phyloP scores from a whole-genome alignment of 2,797 vertebrate species.

The Muscicapa comitata region DNA sequence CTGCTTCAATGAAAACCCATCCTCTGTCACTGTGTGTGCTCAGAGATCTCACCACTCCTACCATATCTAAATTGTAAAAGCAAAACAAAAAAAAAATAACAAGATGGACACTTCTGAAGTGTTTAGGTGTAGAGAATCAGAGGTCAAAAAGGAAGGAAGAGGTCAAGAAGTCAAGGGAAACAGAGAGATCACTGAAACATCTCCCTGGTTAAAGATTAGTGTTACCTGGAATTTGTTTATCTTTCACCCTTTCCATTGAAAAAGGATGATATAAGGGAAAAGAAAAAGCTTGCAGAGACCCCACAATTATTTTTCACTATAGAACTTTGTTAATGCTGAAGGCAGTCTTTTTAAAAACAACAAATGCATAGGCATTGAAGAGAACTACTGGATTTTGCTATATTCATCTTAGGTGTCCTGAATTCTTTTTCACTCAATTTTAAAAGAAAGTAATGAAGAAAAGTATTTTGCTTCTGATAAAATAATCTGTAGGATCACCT shows the following conservation, averaged over 20 bases:
- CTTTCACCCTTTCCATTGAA: not conserved
- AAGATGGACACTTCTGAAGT: not conserved
- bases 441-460: not conserved
- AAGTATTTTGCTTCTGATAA: not conserved
- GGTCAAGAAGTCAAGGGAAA: not conserved
- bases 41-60: not conserved
- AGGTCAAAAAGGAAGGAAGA: not conserved
- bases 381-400: not conserved
- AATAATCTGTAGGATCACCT: not conserved
- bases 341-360: not conserved
- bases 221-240: not conserved
- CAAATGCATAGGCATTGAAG: not conserved
- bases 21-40: not conserved
- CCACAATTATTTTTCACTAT: not conserved
- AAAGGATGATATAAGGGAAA: not conserved
- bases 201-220: not conserved
- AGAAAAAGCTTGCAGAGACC: not conserved
- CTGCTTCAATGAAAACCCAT: not conserved
- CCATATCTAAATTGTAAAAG: not conserved
- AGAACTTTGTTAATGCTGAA: not conserved
- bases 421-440: not conserved
- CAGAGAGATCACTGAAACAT: not conserved
- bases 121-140: not conserved
- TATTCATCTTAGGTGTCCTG: not conserved
- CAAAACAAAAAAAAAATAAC: not conserved